phyloP scores from a whole-genome alignment of 2,113 vertebrate species.

The Lycocorax pyrrhopterus region DNA sequence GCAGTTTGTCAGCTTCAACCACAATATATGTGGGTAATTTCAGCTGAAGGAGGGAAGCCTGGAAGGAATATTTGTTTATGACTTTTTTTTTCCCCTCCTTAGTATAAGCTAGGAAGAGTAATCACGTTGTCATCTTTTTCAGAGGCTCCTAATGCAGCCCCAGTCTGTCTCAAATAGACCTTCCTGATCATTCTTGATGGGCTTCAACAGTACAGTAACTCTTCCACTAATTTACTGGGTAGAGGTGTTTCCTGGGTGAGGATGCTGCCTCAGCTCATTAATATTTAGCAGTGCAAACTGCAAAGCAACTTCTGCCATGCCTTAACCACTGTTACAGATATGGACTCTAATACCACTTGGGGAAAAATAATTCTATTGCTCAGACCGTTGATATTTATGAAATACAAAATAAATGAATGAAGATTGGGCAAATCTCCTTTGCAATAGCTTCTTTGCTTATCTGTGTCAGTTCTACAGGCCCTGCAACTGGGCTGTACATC shows the following conservation, averaged over 20 bases:
- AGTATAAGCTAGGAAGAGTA: background rate
- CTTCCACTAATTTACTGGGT: background rate
- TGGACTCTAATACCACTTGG: background rate
- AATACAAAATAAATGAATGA: background rate
- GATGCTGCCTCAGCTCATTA: background rate
- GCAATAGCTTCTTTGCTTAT: background rate
- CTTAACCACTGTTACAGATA: background rate
- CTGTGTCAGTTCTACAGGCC: background rate
- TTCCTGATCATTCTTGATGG: background rate
- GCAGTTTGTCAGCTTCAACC: constrained; percentile 10
- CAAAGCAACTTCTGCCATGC: background rate
- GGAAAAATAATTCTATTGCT: background rate
- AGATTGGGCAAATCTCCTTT: background rate
- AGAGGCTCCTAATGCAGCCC: background rate
- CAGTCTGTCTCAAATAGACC: background rate
- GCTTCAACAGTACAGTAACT: background rate
- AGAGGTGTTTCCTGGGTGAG: background rate
- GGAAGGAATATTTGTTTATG: constrained; percentile 14
- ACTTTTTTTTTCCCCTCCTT: background rate
- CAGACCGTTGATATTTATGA: background rate
- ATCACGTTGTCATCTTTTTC: background rate
- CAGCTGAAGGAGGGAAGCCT: background rate
- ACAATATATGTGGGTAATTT: constrained; percentile 17
- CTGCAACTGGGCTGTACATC: background rate
- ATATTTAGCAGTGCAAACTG: background rate